Evolutionary conservation across 1,140 invertebrate genomes (phyloP).

Genomic region (Leptestheria dahalacensis): DNA sequence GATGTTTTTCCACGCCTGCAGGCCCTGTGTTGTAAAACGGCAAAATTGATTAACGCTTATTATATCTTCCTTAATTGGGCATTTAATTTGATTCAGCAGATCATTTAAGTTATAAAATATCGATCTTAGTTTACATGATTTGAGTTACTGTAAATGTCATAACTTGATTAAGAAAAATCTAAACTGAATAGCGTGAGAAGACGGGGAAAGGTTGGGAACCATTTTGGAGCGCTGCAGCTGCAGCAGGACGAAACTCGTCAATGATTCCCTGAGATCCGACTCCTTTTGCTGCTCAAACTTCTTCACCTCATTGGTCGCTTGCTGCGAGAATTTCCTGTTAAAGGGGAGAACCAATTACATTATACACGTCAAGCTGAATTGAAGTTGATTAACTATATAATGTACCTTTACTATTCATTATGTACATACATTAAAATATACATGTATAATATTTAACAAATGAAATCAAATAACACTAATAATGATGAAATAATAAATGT

Average conservation of each 20-base stretch:
- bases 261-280: constrained; percentile 56
- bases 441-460: no score
- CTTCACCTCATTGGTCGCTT: constrained; percentile 55
- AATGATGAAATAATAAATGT: no score
- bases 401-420: no score
- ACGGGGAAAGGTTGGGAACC: no score
- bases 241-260: constrained; percentile 53
- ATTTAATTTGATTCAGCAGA: constrained; percentile 8
- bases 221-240: constrained; percentile 67
- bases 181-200: no score
- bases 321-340: constrained; percentile 52
- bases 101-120: constrained; percentile 14
- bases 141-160: constrained; percentile 16
- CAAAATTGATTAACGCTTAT: no score
- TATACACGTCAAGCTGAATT: not conserved
- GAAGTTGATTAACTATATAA: no score
- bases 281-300: constrained; percentile 62
- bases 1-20: constrained; percentile 58
- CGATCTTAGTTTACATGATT: not conserved
- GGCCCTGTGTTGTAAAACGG: constrained; percentile 34
- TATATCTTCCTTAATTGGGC: no score
- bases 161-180: no score
- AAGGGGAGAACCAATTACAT: constrained; percentile 11
- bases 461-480: no score
- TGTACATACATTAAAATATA: no score